A percentile compares a stretch with the other conserved stretches of the same genome.
Conservation (phyloP, 2,113 vertebrate species). For the Rousettus leschenaultii region DNA sequence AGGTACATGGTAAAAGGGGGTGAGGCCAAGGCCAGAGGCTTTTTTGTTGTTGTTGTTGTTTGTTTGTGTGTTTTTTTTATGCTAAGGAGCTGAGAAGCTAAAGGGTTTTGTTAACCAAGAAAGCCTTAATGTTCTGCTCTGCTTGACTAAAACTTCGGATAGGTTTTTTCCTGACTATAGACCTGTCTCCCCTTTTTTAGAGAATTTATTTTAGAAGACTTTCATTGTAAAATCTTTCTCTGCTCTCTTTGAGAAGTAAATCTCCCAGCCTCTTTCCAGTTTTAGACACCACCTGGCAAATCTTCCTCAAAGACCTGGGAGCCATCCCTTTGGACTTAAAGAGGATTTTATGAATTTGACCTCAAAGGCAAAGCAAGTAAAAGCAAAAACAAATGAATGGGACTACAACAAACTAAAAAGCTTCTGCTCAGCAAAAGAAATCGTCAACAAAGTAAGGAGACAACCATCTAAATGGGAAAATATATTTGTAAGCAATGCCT, state of each 20-base stretch:
- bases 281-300: background rate
- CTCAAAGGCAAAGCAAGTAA: no score
- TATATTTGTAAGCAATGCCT: no score
- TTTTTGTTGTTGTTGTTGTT: no score
- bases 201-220: background rate
- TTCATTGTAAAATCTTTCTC: background rate
- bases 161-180: background rate
- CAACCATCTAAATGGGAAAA: no score
- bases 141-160: background rate
- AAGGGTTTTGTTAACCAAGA: background rate
- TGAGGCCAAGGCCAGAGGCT: background rate
- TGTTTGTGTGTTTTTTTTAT: background rate
- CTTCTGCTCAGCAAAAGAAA: no score
- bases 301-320: background rate
- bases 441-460: no score
- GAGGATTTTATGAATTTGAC: no score
- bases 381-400: no score
- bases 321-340: background rate
- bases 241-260: background rate
- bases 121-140: background rate
- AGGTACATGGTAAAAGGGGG: background rate
- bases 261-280: background rate
- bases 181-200: background rate
- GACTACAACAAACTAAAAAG: no score
- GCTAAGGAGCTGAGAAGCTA: background rate